Conservation (phyloP, 37 sponge, comb jelly and placozoan genomes). For the Oscarella lobularis region DNA sequence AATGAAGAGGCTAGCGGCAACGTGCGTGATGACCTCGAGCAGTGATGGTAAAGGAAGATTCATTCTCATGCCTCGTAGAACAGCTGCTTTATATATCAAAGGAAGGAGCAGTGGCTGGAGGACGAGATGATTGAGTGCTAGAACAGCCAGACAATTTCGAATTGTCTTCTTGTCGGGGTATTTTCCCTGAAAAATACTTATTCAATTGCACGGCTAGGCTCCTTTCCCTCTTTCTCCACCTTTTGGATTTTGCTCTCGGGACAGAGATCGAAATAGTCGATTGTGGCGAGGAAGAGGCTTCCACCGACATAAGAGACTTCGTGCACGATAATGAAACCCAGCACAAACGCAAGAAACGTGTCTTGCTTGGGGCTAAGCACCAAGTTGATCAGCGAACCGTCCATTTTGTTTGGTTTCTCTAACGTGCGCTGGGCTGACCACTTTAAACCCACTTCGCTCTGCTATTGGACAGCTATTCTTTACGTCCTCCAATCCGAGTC, state of each 20-base stretch:
- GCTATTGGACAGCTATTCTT: too few species aligned
- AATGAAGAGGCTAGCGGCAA: constrained; percentile 14
- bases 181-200: background rate
- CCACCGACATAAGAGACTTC: background rate
- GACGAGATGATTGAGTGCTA: constrained; percentile 12
- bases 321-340: background rate
- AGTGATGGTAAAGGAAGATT: background rate
- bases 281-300: background rate
- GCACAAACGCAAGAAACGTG: background rate
- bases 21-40: too few species aligned
- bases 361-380: too few species aligned
- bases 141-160: background rate
- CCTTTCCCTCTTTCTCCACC: background rate
- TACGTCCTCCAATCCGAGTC: too few species aligned
- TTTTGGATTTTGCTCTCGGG: constrained; percentile 11
- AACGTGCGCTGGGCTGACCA: too few species aligned
- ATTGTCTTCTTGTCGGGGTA: constrained; percentile 6
- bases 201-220: too few species aligned
- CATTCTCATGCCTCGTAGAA: background rate
- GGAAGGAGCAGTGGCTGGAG: background rate
- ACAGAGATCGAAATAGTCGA: constrained; percentile 11
- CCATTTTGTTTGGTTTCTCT: too few species aligned
- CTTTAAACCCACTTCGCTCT: too few species aligned
- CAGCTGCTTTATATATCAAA: background rate
- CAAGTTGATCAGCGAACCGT: too few species aligned